Evolutionary conservation across 2,888 invertebrate genomes (phyloP), one percentile per base, ranked within the genome.

Genomic region (Latrodectus hesperus): DNA sequence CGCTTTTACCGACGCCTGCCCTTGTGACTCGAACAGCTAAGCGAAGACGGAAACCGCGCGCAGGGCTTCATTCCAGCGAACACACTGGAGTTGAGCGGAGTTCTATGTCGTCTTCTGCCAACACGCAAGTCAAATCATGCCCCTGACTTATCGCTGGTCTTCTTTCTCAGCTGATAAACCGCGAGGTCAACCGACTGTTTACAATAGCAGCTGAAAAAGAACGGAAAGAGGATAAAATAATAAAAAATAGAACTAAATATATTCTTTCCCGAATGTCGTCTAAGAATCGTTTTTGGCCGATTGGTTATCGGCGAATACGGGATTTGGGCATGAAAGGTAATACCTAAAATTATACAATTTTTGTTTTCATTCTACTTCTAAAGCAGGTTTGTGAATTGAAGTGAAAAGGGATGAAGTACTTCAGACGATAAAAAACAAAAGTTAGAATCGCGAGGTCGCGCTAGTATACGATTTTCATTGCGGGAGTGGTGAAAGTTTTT

Each of bases 181-280:
- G 26, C 71, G 71, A 79, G 79, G 79, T 79, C 72, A 79, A 17
- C 9, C 60, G 26, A 55, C 49, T 79, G 79, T 64, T 79, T 79
- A 79, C 79, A 55, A 49, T 78, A 17, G 26, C 78, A 71, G 70
- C 22, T 22, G 60, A 71, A n/a, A 10, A 65, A n/a, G 8, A 55
- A 55, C 3, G 6, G 0, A 55, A 55, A 55, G 16, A 55, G 55
- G 16, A 55, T 16, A 55, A 17, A 22, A 38, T 22, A 22, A 22
- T 22, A 22, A 22, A 22, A 22, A 22, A 22, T 22, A 22, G 22
- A 22, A 22, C 22, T 22, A 22, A 22, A 22, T 22, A 22, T 22
- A 22, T 22, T 22, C 22, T 22, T 22, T 60, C 64, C 60, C 64
- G 26, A 49, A 75, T 49, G 75, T 55, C 22, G n/a, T 60, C 60